phyloP scores from a whole-genome alignment of 53 echinoderm and acorn worm species.

The Astropecten irregularis region DNA sequence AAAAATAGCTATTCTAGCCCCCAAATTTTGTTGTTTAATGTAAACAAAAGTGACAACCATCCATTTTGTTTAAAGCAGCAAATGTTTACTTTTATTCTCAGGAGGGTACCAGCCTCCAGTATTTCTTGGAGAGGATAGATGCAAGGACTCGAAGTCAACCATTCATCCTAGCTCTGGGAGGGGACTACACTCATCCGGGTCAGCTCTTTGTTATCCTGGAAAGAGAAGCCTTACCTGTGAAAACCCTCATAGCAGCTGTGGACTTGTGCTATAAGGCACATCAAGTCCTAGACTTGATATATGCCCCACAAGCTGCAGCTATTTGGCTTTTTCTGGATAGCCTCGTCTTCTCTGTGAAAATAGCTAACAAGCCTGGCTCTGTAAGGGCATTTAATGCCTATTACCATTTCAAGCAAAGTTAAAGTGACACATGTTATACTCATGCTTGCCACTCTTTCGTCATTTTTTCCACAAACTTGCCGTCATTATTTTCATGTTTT shows the following conservation, averaged over 20 bases:
- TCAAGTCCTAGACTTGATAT: conserved; percentile 28
- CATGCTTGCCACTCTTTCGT: too few relatives aligned
- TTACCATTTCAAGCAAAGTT: conserved; percentile 21
- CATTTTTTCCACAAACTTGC: too few relatives aligned
- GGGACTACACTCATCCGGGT: not conserved
- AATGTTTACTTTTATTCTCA: not conserved
- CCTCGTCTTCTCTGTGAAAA: conserved; percentile 1
- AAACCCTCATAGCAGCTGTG: conserved; percentile 22
- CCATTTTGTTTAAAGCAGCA: not conserved
- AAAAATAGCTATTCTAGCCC: too few relatives aligned
- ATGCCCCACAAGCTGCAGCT: conserved; percentile 10
- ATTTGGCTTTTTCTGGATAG: conserved; percentile 24
- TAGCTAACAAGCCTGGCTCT: conserved; percentile 5
- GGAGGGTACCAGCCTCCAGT: conserved; percentile 5
- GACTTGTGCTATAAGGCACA: conserved; percentile 50
- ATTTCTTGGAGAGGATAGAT: conserved; percentile 16
- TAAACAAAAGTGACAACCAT: too few relatives aligned
- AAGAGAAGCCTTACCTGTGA: not conserved
- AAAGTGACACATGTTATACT: too few relatives aligned
- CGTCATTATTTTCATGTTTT: too few relatives aligned
- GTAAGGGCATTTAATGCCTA: conserved; percentile 39
- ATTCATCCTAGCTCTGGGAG: conserved; percentile 34
- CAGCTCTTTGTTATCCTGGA: conserved; percentile 43
- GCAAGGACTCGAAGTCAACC: conserved; percentile 2
- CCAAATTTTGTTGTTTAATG: too few relatives aligned